These are phyloP conservation scores for Zoanthus solanderi DNA, from an alignment of 92 coral and sea anemone species.

Conservation along the genomic window DNA sequence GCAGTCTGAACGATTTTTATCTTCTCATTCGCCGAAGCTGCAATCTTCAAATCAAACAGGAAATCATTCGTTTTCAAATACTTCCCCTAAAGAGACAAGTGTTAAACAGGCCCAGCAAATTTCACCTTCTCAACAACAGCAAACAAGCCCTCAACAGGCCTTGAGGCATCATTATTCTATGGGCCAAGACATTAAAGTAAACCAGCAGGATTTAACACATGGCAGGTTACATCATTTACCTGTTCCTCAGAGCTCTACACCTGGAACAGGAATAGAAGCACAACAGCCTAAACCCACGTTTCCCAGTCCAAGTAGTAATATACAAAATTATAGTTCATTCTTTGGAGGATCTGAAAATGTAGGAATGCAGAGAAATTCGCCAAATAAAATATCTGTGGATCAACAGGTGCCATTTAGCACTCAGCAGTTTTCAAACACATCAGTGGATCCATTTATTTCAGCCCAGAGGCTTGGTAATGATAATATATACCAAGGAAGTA, in stretches of 20 bases:
- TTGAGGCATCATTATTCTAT: conserved; percentile 72
- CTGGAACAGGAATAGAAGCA: conserved; percentile 53
- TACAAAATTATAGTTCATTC: conserved; percentile 65
- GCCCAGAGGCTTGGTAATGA: conserved; percentile 57
- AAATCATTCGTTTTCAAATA: conserved; percentile 65
- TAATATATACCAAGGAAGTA: conserved; percentile 56
- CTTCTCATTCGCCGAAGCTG: conserved; percentile 87
- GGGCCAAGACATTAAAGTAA: conserved; percentile 71
- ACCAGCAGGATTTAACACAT: conserved; percentile 75
- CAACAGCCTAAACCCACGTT: conserved; percentile 72
- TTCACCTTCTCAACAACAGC: conserved; percentile 72
- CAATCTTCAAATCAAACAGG: conserved; percentile 79
- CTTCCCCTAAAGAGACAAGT: conserved; percentile 84
- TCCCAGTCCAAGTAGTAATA: conserved; percentile 56
- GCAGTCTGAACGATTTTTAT: conserved; percentile 61
- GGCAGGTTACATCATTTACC: conserved; percentile 67
- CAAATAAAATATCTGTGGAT: conserved; percentile 65
- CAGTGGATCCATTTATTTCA: conserved; percentile 60
- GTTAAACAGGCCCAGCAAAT: conserved; percentile 71
- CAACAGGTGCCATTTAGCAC: conserved; percentile 66
- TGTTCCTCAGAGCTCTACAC: conserved; percentile 34
- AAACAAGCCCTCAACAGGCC: conserved; percentile 78
- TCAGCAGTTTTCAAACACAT: conserved; percentile 63
- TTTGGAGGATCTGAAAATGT: conserved; percentile 70
- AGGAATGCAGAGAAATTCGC: conserved; percentile 74